Percentiles rank a stretch among this genome's conserved stretches.
Conservation (phyloP, 1,140 invertebrate species). For the Tetramorium alpestre region DNA sequence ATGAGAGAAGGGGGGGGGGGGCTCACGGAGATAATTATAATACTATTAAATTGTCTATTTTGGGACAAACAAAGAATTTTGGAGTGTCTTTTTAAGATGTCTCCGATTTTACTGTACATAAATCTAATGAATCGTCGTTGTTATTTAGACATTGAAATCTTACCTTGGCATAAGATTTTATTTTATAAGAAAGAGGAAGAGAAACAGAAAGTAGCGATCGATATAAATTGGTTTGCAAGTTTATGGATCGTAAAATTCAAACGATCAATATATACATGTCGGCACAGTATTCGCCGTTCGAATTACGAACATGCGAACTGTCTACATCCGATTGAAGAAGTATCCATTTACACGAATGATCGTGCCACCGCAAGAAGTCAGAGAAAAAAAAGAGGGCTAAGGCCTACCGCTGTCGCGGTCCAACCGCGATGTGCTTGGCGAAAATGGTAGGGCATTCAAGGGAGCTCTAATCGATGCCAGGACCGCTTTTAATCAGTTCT, state of each 20-base stretch:
- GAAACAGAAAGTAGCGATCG: background rate
- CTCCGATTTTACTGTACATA: background rate
- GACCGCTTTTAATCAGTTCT: background rate
- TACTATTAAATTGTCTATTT: background rate
- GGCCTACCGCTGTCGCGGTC: background rate
- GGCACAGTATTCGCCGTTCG: background rate
- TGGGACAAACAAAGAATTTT: background rate
- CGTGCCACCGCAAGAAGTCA: slow-evolving; percentile 36
- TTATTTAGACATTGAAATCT: background rate
- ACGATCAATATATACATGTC: slow-evolving; percentile 35
- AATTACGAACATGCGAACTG: slow-evolving; percentile 37
- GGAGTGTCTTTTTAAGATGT: background rate
- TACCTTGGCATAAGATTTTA: background rate
- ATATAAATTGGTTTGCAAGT: background rate
- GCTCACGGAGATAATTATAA: background rate
- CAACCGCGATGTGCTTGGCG: background rate
- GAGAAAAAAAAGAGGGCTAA: background rate
- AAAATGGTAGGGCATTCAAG: background rate
- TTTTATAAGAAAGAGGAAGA: background rate
- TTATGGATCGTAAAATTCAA: slow-evolving; percentile 47
- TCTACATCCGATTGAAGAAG: slow-evolving; percentile 41
- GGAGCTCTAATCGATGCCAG: background rate
- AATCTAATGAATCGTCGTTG: background rate
- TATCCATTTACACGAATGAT: slow-evolving; percentile 50
- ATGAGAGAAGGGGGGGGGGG: background rate